Conservation (phyloP, 2,113 vertebrate species). For the Coregonus clupeaformis region DNA sequence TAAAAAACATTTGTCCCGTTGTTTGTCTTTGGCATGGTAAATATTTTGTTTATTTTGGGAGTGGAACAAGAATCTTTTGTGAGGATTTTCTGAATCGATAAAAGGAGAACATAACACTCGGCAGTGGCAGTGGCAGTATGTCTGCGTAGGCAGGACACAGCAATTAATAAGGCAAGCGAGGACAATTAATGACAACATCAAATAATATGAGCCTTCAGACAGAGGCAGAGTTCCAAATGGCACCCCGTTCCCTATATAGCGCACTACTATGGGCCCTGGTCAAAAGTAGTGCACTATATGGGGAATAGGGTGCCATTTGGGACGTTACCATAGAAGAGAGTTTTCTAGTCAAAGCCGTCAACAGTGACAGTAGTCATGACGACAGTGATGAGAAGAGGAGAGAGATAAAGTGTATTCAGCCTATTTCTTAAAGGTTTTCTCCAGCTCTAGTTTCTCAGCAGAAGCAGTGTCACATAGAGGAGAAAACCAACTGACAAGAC, state of each 20-base stretch:
- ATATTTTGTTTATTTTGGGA: not conserved
- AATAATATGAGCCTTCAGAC: slow-evolving; percentile 11
- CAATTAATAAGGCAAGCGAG: slow-evolving; percentile 46
- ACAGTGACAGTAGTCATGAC: slow-evolving; percentile 38
- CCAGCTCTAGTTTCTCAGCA: slow-evolving; percentile 42
- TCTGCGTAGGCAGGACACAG: slow-evolving; percentile 37
- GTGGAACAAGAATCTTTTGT: not conserved
- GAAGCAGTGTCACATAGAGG: slow-evolving; percentile 31
- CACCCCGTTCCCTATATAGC: slow-evolving; percentile 4
- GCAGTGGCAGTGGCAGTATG: slow-evolving; percentile 41
- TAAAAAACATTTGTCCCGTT: no score
- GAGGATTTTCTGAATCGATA: not conserved
- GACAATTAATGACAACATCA: slow-evolving; percentile 41
- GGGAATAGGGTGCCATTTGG: no score
- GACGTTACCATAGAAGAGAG: no score
- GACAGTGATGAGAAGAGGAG: slow-evolving; percentile 40
- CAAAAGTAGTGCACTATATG: not conserved
- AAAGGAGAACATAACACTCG: slow-evolving; percentile 1
- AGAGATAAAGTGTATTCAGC: no score
- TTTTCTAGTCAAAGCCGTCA: slow-evolving; percentile 23
- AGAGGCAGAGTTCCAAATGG: not conserved
- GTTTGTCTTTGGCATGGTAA: not conserved
- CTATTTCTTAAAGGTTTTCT: slow-evolving; percentile 19
- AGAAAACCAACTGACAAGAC: not conserved
- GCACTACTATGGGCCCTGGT: not conserved